These are phyloP conservation scores for Gouania willdenowi DNA, from an alignment of 2,797 vertebrate genomes.

Conservation along the genomic window DNA sequence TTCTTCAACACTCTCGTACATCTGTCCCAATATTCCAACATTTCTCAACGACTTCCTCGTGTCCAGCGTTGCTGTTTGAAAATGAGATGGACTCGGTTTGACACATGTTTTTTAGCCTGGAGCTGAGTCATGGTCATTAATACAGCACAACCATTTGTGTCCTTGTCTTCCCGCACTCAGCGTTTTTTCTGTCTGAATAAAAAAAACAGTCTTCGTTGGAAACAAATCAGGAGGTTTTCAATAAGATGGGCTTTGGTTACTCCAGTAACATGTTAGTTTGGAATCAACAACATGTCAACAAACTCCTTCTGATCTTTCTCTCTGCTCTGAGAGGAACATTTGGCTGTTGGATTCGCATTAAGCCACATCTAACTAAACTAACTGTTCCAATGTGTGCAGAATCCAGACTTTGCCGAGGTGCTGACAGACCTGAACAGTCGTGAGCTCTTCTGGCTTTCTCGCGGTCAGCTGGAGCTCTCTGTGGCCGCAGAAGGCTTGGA, in stretches of 20 bases:
- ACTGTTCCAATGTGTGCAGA: constrained; percentile 65
- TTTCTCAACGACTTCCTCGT: constrained; percentile 32
- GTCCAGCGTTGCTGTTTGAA: constrained; percentile 20
- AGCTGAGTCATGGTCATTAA: constrained; percentile 1
- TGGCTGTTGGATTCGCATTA: too few relatives aligned
- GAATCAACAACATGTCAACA: constrained; percentile 14
- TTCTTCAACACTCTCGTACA: constrained; percentile 58
- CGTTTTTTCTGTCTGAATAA: constrained; percentile 7
- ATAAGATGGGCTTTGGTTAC: constrained; percentile 3
- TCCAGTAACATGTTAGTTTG: constrained; percentile 10
- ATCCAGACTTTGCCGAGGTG: constrained; percentile 91
- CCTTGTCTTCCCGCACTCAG: neutral
- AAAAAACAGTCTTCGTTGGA: constrained; percentile 1
- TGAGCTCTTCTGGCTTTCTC: constrained; percentile 89
- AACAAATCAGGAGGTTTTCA: neutral
- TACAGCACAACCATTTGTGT: constrained; percentile 10
- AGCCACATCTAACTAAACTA: too few relatives aligned
- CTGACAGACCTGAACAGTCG: constrained; percentile 83
- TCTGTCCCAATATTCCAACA: constrained; percentile 56
- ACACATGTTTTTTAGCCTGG: constrained; percentile 20
- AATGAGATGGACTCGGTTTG: constrained; percentile 19
- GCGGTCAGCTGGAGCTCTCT: constrained; percentile 85
- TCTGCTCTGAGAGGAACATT: constrained; percentile 1
- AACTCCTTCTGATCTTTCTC: constrained; percentile 10
- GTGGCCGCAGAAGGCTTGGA: constrained; percentile 77